Percentiles rank a stretch among this genome's conserved stretches.
Conservation (phyloP, 2,797 vertebrate genomes). For the Poecilia picta region DNA sequence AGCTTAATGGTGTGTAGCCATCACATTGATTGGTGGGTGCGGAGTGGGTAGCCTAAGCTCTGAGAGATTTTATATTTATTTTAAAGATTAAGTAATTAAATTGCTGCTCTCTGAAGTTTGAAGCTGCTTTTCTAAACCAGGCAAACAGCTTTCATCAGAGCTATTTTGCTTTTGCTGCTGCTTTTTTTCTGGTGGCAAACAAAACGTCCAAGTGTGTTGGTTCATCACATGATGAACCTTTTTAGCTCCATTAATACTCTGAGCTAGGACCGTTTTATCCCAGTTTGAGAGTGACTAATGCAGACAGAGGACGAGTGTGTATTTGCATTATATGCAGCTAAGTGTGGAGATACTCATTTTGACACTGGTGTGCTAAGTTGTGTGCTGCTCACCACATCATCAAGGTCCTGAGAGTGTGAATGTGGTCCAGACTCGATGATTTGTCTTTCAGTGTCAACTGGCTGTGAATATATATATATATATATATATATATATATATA, state of each 20-base stretch:
- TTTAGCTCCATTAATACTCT: conserved; percentile 67
- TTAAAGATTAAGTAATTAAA: conserved; percentile 68
- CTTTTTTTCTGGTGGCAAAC: conserved; percentile 35
- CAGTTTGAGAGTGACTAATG: conserved; percentile 47
- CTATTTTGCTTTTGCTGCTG: conserved; percentile 39
- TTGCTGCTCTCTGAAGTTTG: conserved; percentile 44
- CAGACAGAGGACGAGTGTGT: conserved; percentile 32
- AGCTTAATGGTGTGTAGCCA: conserved; percentile 54
- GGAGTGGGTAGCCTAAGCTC: conserved; percentile 50
- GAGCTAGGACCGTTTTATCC: conserved; percentile 61
- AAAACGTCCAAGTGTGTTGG: conserved; percentile 22
- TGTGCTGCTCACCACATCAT: conserved; percentile 51
- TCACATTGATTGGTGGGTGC: conserved; percentile 55
- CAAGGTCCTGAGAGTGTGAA: conserved; percentile 37
- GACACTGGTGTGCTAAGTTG: conserved; percentile 25
- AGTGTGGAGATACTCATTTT: conserved; percentile 41
- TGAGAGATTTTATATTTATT: conserved; percentile 67
- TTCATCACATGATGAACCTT: conserved; percentile 65
- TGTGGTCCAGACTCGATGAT: conserved; percentile 47
- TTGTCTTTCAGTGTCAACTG: conserved; percentile 22
- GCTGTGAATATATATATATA: background rate
- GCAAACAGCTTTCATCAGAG: conserved; percentile 45
- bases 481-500: background rate
- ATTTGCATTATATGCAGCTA: conserved; percentile 24
- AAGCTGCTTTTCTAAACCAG: conserved; percentile 47